Base-by-base conservation (phyloP, 1,140 invertebrate genomes). In the Oncopeltus fasciatus region DNA sequence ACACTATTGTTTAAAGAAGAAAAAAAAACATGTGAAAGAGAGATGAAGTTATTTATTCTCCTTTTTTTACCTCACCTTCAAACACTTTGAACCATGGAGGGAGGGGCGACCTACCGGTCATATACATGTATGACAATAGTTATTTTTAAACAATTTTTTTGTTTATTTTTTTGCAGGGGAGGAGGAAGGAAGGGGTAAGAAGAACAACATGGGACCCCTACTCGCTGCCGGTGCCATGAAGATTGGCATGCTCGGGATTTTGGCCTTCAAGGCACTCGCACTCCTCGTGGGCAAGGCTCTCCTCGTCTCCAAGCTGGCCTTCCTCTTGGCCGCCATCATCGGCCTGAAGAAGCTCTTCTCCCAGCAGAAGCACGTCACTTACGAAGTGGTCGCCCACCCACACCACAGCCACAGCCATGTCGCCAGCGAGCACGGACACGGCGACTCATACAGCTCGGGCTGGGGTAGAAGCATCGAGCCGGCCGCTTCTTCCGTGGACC, bases 261-360 rank as follows among this genome's bases (percentile, higher is more conserved):
- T 90, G 14, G 82, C 86, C 1, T 85, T 90, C 71, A 90, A 90
- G 68, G 87, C 83, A 9, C 74, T 90, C 1, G 84, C 85, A n/a
- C 73, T 90, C 2, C 77, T 90, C 28, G 87, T 89, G 2, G 87
- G 87, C 66, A 90, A 90, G 74, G 88, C 88, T 27, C 76, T 90
- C 0, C 79, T 90, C 1, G 81, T 90, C 8, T 87, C 85, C 57
- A 90, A 90, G 77, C 83, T 90, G 44, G 87, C 88, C 1, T 77
- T 90, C 3, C 76, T 90, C 0, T 70, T 90, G 12, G 85, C 87
- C 1, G 82, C 82, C 27, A 84, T 90, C 60, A 87, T 90, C 60
- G 87, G 87, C 20, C 70, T 90, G 67, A 90, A 89, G 76, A 90
- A 89, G 66, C 75, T 90, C 5, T 84, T 90, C 71, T 84, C 83